Evolutionary conservation across 1,140 invertebrate genomes (phyloP).

Genomic region (Andrena cerasifolii): DNA sequence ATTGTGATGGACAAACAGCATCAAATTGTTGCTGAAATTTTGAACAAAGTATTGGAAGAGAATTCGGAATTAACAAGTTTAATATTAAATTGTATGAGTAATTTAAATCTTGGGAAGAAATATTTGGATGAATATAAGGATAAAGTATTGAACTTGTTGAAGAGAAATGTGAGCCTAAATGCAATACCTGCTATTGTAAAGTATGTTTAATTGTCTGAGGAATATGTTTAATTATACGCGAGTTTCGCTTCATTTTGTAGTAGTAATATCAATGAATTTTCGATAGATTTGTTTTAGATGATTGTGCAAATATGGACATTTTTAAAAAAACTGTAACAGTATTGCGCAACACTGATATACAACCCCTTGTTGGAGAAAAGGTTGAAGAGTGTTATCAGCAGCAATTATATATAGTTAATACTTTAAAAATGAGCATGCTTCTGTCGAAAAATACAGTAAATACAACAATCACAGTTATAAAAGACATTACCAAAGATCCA

Average conservation of each 20-base stretch:
- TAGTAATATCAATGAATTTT: slow-evolving; percentile 24
- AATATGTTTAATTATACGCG: neutral
- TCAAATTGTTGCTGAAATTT: slow-evolving; percentile 72
- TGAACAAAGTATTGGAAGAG: slow-evolving; percentile 74
- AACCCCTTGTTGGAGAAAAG: slow-evolving; percentile 69
- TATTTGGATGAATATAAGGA: slow-evolving; percentile 73
- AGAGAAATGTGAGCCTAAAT: slow-evolving; percentile 62
- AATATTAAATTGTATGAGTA: slow-evolving; percentile 74
- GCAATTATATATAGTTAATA: slow-evolving; percentile 72
- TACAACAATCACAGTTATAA: slow-evolving; percentile 67
- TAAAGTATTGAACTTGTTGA: slow-evolving; percentile 72
- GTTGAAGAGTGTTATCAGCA: slow-evolving; percentile 72
- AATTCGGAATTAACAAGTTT: slow-evolving; percentile 70
- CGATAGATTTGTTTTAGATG: slow-evolving; percentile 73
- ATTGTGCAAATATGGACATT: slow-evolving; percentile 59
- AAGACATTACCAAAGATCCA: slow-evolving; percentile 64
- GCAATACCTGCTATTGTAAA: slow-evolving; percentile 73
- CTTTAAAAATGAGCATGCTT: slow-evolving; percentile 72
- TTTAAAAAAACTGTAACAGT: slow-evolving; percentile 71
- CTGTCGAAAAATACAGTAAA: slow-evolving; percentile 69
- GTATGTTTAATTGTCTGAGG: slow-evolving; percentile 57
- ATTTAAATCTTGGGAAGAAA: slow-evolving; percentile 74
- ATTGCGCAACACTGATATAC: slow-evolving; percentile 72
- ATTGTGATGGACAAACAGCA: slow-evolving; percentile 77
- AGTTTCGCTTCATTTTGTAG: slow-evolving; percentile 32